Percentiles rank a stretch among this genome's conserved stretches.
Evolutionary conservation across 2,113 vertebrate genomes (phyloP).

Genomic region (Tychaedon coryphoeus): DNA sequence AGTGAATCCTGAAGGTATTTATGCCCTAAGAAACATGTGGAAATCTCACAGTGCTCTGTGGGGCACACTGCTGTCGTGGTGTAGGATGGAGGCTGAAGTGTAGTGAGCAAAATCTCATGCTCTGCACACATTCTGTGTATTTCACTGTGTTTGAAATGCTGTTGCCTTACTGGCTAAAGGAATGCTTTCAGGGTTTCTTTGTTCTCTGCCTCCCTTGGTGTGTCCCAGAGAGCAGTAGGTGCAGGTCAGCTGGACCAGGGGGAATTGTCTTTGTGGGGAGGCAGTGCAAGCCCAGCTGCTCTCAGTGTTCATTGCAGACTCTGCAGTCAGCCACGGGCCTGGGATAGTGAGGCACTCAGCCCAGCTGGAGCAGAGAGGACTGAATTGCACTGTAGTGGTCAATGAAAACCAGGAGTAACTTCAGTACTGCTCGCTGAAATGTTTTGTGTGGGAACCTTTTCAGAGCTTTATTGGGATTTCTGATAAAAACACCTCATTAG

Average conservation of each 20-base stretch:
- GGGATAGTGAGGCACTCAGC: not conserved
- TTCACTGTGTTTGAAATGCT: not conserved
- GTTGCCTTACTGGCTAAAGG: not conserved
- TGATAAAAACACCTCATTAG: not conserved
- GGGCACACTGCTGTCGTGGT: not conserved
- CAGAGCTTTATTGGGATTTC: not conserved
- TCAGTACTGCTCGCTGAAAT: not conserved
- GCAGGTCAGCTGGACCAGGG: not conserved
- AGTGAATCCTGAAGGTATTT: not conserved
- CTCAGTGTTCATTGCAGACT: not conserved
- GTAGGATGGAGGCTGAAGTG: not conserved
- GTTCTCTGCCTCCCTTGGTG: not conserved
- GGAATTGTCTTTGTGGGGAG: not conserved
- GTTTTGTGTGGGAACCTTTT: not conserved
- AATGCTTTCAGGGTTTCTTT: not conserved
- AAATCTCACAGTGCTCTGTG: not conserved
- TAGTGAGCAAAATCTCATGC: not conserved
- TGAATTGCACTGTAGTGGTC: not conserved
- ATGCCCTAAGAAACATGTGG: not conserved
- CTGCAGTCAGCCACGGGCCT: not conserved
- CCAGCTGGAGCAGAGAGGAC: not conserved
- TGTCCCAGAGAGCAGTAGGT: not conserved
- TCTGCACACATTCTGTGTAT: not conserved
- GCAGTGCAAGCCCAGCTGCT: not conserved
- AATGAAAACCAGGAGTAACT: not conserved